These are phyloP conservation scores for Eptatretus burgeri DNA, from an alignment of 2,113 vertebrate genomes.

Conservation along the genomic window DNA sequence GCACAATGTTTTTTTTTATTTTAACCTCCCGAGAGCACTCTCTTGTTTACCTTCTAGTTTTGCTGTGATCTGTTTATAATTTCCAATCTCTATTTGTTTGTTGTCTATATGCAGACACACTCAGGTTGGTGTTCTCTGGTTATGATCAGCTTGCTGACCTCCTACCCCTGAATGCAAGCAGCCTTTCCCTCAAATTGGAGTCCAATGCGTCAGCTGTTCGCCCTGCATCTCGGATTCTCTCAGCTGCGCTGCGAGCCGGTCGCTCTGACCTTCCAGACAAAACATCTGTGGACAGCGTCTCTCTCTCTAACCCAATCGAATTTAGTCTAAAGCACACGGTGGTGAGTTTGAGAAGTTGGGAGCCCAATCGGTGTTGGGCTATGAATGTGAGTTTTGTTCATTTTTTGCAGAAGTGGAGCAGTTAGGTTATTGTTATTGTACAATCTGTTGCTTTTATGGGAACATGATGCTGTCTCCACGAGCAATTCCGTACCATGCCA, in stretches of 20 bases:
- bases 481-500: too few species aligned
- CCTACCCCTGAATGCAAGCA: conserved; percentile 56
- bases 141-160: conserved; percentile 68
- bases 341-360: conserved; percentile 17
- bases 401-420: too few species aligned
- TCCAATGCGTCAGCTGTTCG: conserved; percentile 25
- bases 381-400: too few species aligned
- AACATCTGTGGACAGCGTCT: conserved; percentile 45
- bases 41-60: too few species aligned
- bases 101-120: conserved; percentile 28
- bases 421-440: too few species aligned
- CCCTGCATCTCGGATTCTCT: conserved; percentile 56
- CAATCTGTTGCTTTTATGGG: too few species aligned
- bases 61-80: too few species aligned
- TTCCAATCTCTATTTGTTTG: too few species aligned
- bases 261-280: conserved; percentile 20
- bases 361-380: too few species aligned
- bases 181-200: conserved; percentile 22
- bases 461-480: too few species aligned
- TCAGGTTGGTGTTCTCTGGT: conserved; percentile 58
- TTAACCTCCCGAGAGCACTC: too few species aligned
- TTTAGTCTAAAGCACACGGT: conserved; percentile 51
- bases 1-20: too few species aligned
- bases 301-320: conserved; percentile 54
- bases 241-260: conserved; percentile 28